phyloP scores from a whole-genome alignment of 2,888 invertebrate species.

The Drosophila hamatofila region DNA sequence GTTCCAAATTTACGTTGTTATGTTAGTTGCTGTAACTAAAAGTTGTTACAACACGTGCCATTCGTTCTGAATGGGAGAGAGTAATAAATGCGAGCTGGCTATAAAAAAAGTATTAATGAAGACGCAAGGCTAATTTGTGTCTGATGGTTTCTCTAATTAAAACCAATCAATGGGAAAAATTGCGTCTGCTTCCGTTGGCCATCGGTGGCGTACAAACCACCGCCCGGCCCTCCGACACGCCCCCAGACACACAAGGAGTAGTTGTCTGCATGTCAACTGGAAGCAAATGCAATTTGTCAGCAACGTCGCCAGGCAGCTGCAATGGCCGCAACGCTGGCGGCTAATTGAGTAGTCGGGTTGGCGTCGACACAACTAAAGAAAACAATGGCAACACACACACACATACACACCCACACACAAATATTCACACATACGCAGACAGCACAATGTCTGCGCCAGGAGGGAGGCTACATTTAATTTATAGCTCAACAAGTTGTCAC shows the following conservation, averaged over 20 bases:
- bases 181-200: slow-evolving; percentile 59
- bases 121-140: slow-evolving; percentile 73
- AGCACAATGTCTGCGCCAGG: slow-evolving; percentile 13
- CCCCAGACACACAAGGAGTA: background rate
- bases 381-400: slow-evolving; percentile 18
- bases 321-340: slow-evolving; percentile 49
- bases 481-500: slow-evolving; percentile 78
- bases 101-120: slow-evolving; percentile 76
- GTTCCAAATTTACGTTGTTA: slow-evolving; percentile 16
- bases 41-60: background rate
- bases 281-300: slow-evolving; percentile 78
- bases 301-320: slow-evolving; percentile 52
- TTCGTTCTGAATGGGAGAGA: background rate
- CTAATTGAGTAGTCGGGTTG: slow-evolving; percentile 67
- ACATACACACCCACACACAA: background rate
- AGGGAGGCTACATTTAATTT: slow-evolving; percentile 54
- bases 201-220: slow-evolving; percentile 4
- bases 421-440: background rate
- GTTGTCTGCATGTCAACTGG: slow-evolving; percentile 59
- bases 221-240: background rate
- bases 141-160: slow-evolving; percentile 79
- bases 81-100: slow-evolving; percentile 43
- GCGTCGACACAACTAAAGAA: slow-evolving; percentile 45
- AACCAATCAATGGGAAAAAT: slow-evolving; percentile 78
- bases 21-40: background rate